Evolutionary conservation across 2,888 invertebrate species (phyloP).

Genomic region (Rhamphomyia laevipes): DNA sequence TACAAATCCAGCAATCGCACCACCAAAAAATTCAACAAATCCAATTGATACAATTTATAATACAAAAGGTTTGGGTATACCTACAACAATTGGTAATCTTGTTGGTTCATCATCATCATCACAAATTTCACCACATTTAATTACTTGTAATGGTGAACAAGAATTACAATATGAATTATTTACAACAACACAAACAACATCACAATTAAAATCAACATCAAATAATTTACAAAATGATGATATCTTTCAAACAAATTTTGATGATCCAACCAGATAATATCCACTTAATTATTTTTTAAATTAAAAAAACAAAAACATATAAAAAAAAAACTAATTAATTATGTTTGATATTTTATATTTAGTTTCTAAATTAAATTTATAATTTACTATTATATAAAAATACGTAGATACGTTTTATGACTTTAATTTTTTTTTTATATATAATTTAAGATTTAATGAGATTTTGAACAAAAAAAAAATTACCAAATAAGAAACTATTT

Average conservation of each 20-base stretch:
- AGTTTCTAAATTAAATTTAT: too few relatives aligned
- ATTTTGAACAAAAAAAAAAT: too few relatives aligned
- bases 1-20: slow-evolving; percentile 61
- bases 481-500: too few relatives aligned
- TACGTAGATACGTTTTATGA: too few relatives aligned
- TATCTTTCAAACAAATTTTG: slow-evolving; percentile 6
- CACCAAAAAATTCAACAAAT: slow-evolving; percentile 33
- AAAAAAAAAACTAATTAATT: too few relatives aligned
- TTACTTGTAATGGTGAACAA: slow-evolving; percentile 3
- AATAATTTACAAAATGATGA: not conserved
- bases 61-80: not conserved
- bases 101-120: not conserved
- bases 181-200: slow-evolving; percentile 6
- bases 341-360: too few relatives aligned
- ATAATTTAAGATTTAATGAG: too few relatives aligned
- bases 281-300: slow-evolving; percentile 15
- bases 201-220: slow-evolving; percentile 1
- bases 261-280: slow-evolving; percentile 20
- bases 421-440: too few relatives aligned
- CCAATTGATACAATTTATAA: slow-evolving; percentile 8
- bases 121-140: slow-evolving; percentile 7
- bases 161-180: slow-evolving; percentile 9
- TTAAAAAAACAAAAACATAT: slow-evolving; percentile 6
- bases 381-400: too few relatives aligned
- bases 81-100: too few relatives aligned